Evolutionary conservation across 2,113 vertebrate genomes (phyloP).

Genomic region (Stictonetta naevosa): DNA sequence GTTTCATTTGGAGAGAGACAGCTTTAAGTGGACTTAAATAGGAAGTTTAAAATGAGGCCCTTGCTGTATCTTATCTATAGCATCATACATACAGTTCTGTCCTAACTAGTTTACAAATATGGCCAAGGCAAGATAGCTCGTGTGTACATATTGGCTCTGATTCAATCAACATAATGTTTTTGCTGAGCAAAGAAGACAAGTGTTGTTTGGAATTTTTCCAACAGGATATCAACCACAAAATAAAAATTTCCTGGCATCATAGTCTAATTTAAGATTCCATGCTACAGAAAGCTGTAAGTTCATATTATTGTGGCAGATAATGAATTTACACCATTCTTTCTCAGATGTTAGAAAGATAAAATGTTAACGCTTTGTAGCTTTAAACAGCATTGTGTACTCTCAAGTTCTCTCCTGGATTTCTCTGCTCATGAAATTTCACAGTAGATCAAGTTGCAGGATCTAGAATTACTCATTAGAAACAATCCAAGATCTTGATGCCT

Average conservation of each 20-base stretch:
- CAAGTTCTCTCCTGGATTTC: not conserved
- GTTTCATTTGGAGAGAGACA: not conserved
- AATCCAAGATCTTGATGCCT: not conserved
- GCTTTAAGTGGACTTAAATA: not conserved
- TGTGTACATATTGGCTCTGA: not conserved
- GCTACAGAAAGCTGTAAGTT: not conserved
- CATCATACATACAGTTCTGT: not conserved
- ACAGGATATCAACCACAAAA: not conserved
- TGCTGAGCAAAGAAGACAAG: slow-evolving; percentile 30
- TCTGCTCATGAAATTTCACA: not conserved
- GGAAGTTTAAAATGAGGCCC: slow-evolving; percentile 4
- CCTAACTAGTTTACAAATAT: not conserved
- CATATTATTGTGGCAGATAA: not conserved
- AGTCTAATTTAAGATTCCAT: not conserved
- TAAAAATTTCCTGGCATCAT: not conserved
- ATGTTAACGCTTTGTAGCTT: not conserved
- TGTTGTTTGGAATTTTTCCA: slow-evolving; percentile 29
- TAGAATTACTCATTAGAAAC: not conserved
- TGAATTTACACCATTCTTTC: not conserved
- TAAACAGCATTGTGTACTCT: not conserved
- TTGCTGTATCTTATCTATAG: not conserved
- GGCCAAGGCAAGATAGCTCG: not conserved
- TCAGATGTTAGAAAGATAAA: slow-evolving; percentile 5
- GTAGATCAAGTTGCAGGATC: not conserved
- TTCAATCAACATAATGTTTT: slow-evolving; percentile 34